Conservation (phyloP, 2,797 vertebrate species). For the Enteromius argenteus region DNA sequence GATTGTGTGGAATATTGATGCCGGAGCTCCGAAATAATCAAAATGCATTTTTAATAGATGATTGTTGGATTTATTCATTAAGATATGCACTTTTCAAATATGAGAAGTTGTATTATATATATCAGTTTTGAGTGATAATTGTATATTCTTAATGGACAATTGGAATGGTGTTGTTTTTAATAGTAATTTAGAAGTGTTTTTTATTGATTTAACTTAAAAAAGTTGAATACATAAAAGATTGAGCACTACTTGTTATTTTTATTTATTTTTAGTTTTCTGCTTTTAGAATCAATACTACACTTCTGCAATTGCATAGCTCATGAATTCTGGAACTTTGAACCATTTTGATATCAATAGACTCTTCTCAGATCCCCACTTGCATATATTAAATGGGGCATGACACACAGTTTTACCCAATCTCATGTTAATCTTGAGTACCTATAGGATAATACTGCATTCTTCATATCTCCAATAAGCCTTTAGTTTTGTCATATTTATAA, state of each 20-base stretch:
- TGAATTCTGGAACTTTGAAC: background rate
- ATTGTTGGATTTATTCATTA: background rate
- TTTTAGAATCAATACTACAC: background rate
- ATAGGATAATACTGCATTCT: too few relatives aligned
- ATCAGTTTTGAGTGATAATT: background rate
- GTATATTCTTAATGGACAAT: background rate
- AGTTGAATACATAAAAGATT: background rate
- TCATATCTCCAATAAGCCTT: too few relatives aligned
- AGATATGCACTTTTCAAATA: conserved; percentile 1
- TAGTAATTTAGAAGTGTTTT: conserved; percentile 5
- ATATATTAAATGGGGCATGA: background rate
- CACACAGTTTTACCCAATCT: too few relatives aligned
- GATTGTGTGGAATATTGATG: conserved; percentile 29
- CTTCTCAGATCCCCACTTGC: background rate
- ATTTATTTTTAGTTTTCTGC: background rate
- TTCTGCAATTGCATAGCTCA: background rate
- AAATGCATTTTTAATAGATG: conserved; percentile 10
- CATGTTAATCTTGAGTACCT: too few relatives aligned
- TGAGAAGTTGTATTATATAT: background rate
- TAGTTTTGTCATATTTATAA: too few relatives aligned
- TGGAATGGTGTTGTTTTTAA: background rate
- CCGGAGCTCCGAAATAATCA: conserved; percentile 11
- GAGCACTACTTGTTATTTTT: background rate
- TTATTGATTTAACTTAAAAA: background rate
- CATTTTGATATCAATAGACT: background rate